Percentiles rank a stretch among this genome's conserved stretches.
These are phyloP conservation scores for Tichodroma muraria DNA, from an alignment of 2,113 vertebrate species.

Conservation along the genomic window DNA sequence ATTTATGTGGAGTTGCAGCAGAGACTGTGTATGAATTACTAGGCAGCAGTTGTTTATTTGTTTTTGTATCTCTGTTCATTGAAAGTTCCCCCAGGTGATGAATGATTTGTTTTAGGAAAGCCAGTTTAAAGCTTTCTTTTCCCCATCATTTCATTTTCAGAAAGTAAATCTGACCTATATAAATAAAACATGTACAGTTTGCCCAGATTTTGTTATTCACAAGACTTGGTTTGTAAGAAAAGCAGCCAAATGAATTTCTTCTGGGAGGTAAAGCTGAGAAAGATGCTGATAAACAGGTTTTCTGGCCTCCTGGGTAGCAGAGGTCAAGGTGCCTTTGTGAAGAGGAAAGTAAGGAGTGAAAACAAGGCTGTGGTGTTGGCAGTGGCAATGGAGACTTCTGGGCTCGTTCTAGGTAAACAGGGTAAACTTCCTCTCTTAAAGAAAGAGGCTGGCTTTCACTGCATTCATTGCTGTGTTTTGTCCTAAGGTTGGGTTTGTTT, in stretches of 20 bases:
- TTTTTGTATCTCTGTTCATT: background rate
- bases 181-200: background rate
- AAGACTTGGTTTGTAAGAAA: background rate
- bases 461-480: background rate
- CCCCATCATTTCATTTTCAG: background rate
- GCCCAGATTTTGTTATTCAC: background rate
- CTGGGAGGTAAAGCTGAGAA: background rate
- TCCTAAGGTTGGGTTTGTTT: background rate
- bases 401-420: background rate
- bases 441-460: background rate
- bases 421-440: background rate
- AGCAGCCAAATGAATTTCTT: background rate
- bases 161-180: background rate
- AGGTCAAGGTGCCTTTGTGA: background rate
- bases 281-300: background rate
- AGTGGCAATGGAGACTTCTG: background rate
- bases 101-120: background rate
- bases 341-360: background rate
- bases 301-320: background rate
- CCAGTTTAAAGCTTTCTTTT: background rate
- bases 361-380: background rate
- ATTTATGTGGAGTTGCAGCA: background rate
- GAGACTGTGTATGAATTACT: background rate
- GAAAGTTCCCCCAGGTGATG: background rate
- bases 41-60: background rate